phyloP scores from a whole-genome alignment of 2,888 invertebrate species.

The Stenolophus ochropezus region DNA sequence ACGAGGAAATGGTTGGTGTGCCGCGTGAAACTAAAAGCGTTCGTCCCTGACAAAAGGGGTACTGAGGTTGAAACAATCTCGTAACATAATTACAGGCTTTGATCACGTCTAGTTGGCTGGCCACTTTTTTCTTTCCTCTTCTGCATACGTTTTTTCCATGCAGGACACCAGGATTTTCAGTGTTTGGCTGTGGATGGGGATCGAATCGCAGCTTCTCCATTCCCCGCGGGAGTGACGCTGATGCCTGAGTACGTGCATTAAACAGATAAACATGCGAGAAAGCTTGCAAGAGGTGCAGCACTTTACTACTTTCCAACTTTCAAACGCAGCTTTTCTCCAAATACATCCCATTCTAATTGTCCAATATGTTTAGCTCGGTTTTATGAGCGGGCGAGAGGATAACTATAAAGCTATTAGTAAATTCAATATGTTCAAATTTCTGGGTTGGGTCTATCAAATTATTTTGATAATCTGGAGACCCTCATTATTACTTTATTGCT shows the following conservation, averaged over 20 bases:
- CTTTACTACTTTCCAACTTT: background rate
- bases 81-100: slow-evolving; percentile 57
- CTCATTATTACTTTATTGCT: slow-evolving; percentile 25
- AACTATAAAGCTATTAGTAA: background rate
- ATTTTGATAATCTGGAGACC: slow-evolving; percentile 17
- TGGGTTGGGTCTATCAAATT: slow-evolving; percentile 18
- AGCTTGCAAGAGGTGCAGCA: background rate
- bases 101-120: slow-evolving; percentile 48
- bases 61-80: slow-evolving; percentile 56
- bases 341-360: background rate
- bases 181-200: background rate
- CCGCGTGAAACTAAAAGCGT: slow-evolving; percentile 35
- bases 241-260: slow-evolving; percentile 21
- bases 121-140: background rate
- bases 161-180: background rate
- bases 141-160: slow-evolving; percentile 5
- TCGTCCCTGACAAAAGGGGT: slow-evolving; percentile 30
- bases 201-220: background rate
- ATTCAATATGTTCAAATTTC: slow-evolving; percentile 17
- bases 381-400: background rate
- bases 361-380: background rate
- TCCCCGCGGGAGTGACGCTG: slow-evolving; percentile 1
- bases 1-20: slow-evolving; percentile 32
- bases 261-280: slow-evolving; percentile 3
- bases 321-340: background rate